Evolutionary conservation across 2,888 invertebrate species (phyloP).

Genomic region (Hermodice carunculata): DNA sequence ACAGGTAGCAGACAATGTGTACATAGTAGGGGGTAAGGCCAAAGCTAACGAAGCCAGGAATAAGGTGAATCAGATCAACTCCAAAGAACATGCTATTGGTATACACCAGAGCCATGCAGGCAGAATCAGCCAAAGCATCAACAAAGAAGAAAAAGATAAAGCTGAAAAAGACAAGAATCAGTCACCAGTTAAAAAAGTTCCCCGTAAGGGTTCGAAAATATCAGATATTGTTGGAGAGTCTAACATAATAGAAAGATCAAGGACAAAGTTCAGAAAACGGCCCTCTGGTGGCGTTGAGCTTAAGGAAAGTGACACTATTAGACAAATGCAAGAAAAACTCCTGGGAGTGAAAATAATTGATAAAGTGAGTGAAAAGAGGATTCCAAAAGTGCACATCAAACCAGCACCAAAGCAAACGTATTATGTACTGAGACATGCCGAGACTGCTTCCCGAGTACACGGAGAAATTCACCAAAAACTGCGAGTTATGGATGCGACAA

Average conservation of each 20-base stretch:
- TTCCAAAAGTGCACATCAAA: too few species aligned
- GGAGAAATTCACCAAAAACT: slow-evolving; percentile 23
- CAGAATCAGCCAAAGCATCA: neutral
- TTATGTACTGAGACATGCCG: slow-evolving; percentile 28
- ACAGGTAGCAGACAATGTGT: neutral
- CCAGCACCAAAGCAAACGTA: slow-evolving; percentile 1
- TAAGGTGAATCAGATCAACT: neutral
- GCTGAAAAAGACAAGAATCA: too few species aligned
- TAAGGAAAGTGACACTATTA: too few species aligned
- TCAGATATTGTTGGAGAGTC: too few species aligned
- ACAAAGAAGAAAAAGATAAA: too few species aligned
- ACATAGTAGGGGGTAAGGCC: too few species aligned
- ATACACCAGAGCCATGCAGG: neutral
- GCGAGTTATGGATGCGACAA: slow-evolving; percentile 11
- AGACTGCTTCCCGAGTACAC: slow-evolving; percentile 15
- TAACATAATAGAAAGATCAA: too few species aligned
- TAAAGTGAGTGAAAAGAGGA: neutral
- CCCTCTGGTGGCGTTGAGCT: too few species aligned
- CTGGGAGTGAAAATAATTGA: neutral
- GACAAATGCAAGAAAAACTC: too few species aligned
- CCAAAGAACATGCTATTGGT: neutral
- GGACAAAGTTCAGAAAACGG: too few species aligned
- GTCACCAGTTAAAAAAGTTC: too few species aligned
- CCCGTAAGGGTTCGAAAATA: too few species aligned
- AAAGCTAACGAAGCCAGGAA: neutral